phyloP scores from a whole-genome alignment of 2,113 vertebrate genomes.

The Ancistrus triradiatus region DNA sequence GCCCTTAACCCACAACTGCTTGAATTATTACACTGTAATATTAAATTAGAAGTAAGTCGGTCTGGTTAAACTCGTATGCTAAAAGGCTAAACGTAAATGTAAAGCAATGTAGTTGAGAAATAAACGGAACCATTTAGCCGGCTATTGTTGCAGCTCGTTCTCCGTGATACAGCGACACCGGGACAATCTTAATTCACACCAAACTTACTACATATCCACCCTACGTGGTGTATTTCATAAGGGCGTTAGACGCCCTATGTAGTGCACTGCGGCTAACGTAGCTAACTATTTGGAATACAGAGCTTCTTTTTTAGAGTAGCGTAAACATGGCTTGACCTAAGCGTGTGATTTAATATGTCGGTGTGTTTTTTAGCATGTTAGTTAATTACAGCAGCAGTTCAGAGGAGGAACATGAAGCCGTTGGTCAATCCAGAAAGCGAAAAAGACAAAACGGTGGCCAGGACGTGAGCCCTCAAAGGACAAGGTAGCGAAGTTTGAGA shows the following conservation, averaged over 20 bases:
- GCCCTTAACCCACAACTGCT: too few relatives aligned
- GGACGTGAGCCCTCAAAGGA: background rate
- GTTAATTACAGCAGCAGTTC: conserved; percentile 73
- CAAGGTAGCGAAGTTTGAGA: conserved; percentile 24
- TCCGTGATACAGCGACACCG: background rate
- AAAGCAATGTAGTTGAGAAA: too few relatives aligned
- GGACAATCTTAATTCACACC: too few relatives aligned
- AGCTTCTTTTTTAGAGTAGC: background rate
- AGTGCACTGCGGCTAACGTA: too few relatives aligned
- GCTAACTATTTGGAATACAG: background rate
- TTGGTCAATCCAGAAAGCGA: background rate
- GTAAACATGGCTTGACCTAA: background rate
- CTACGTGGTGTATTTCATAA: background rate
- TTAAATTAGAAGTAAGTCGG: too few relatives aligned
- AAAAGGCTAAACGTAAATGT: too few relatives aligned
- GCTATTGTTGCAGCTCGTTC: conserved; percentile 44
- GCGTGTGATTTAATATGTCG: background rate
- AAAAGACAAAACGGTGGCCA: background rate
- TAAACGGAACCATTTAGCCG: conserved; percentile 15
- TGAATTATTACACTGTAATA: too few relatives aligned
- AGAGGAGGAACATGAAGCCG: conserved; percentile 59
- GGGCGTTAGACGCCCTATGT: background rate
- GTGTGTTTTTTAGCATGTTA: conserved; percentile 53
- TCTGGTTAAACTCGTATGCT: too few relatives aligned
- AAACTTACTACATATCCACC: background rate